phyloP scores from a whole-genome alignment of 2,888 invertebrate species.

The Parascotia fuliginaria region DNA sequence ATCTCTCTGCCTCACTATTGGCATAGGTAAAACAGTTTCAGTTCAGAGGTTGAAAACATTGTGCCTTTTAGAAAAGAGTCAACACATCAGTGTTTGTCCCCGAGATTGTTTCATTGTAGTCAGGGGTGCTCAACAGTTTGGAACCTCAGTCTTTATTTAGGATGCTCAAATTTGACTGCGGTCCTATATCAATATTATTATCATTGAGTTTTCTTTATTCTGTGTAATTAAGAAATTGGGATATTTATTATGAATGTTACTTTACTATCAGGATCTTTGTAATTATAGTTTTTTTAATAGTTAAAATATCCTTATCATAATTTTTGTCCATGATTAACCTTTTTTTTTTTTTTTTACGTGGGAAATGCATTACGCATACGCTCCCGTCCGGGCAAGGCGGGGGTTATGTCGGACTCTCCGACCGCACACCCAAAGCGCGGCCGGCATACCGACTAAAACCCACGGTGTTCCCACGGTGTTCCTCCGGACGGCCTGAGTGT shows the following conservation, averaged over 20 bases:
- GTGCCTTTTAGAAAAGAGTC: conserved; percentile 55
- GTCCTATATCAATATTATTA: conserved; percentile 42
- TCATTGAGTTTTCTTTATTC: conserved; percentile 27
- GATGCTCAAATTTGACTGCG: conserved; percentile 37
- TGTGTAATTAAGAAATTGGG: conserved; percentile 24
- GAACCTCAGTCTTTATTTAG: conserved; percentile 48
- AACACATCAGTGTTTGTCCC: conserved; percentile 52
- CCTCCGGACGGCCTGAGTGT: too few species aligned
- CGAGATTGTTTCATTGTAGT: conserved; percentile 40
- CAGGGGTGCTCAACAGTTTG: conserved; percentile 54
- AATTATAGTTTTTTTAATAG: too few species aligned
- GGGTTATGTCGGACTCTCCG: too few species aligned
- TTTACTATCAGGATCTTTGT: too few species aligned
- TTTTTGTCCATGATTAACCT: too few species aligned
- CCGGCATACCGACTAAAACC: too few species aligned
- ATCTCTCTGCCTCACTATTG: conserved; percentile 49
- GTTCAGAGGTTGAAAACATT: conserved; percentile 58
- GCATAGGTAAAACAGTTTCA: conserved; percentile 61
- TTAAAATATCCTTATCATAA: too few species aligned
- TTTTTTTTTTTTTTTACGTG: too few species aligned
- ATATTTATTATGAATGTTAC: not conserved
- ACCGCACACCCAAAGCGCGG: too few species aligned
- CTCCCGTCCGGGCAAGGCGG: too few species aligned
- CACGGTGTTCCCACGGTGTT: too few species aligned
- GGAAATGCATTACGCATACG: too few species aligned